Base-by-base conservation (phyloP, 2,888 invertebrate genomes). In the Sphaerophoria rueppellii region DNA sequence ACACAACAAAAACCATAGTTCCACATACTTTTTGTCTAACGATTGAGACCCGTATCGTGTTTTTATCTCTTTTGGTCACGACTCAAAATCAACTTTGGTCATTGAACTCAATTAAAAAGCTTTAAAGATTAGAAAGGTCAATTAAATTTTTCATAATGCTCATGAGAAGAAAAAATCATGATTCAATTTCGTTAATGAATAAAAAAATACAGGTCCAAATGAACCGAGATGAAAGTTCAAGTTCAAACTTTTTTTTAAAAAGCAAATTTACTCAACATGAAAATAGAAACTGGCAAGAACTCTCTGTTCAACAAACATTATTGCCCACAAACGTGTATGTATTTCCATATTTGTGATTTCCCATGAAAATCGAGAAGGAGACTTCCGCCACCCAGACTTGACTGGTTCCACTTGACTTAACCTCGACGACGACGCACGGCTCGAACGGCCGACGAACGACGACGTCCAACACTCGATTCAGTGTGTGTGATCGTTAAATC, bases 401-500 rank as follows among this genome's bases (percentile, higher is more conserved):
- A 32, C 12, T 52, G 24, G 16, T 67, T 35, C 12, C 43, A 46
- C 48, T 52, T 37, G 0, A 37, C 61, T 61, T 32, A 50, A 6
- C 50, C 35, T 16, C 14, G 34, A 12, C 9, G 12, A 11, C 40
- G 6, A 37, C 37, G 40, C 40, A 43, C 43, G 43, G 43, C 43
- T 11, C 43, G 11, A 11, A 40, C 9, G 7, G 3, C 7, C 14
- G 57, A 9, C 11, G 24, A 16, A 16, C 14, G 9, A 4, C 35
- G 5, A 0, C 24, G 32, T 11, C 4, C 0, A 6, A n/a, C 32
- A 46, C 48, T 48, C 7, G 6, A n/a, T 14, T 48, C 70, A n/a
- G 32, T 60, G 57, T n/a, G 72, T n/a, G 72, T 35, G 54, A 70
- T 77, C 79, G 67, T 79, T 79, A 75, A 71, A 83, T 74, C 65